Evolutionary conservation across 2,888 invertebrate species (phyloP).

Genomic region (Blera fallax): DNA sequence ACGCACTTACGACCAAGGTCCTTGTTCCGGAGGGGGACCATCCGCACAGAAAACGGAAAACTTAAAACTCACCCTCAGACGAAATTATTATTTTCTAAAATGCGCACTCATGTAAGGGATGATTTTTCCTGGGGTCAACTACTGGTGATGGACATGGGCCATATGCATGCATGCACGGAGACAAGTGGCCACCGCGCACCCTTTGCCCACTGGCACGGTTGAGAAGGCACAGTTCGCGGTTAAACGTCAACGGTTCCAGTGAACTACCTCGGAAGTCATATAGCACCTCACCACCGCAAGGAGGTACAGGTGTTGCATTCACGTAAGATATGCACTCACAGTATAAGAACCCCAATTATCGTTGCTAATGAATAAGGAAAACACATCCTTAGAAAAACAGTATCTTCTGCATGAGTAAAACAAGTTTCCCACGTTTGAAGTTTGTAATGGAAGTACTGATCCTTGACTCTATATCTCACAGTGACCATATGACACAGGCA

Average conservation of each 20-base stretch:
- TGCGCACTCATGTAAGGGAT: constrained; percentile 72
- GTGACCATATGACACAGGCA: constrained; percentile 25
- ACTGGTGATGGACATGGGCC: constrained; percentile 48
- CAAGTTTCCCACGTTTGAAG: constrained; percentile 56
- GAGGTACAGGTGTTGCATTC: constrained; percentile 65
- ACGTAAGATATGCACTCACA: constrained; percentile 49
- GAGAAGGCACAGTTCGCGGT: constrained; percentile 70
- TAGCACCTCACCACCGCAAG: constrained; percentile 68
- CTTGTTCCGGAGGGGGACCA: constrained; percentile 27
- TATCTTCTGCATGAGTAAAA: constrained; percentile 5
- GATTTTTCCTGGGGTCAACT: constrained; percentile 66
- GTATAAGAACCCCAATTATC: constrained; percentile 27
- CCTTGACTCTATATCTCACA: constrained; percentile 56
- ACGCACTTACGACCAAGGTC: constrained; percentile 45
- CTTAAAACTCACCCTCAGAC: constrained; percentile 61
- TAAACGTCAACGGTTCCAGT: constrained; percentile 70
- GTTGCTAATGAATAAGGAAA: constrained; percentile 5
- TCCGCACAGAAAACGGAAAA: constrained; percentile 19
- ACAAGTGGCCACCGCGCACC: constrained; percentile 20
- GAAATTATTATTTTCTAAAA: constrained; percentile 70
- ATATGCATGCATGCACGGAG: constrained; percentile 49
- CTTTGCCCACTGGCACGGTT: constrained; percentile 59
- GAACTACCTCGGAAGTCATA: constrained; percentile 66
- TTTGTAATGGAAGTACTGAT: constrained; percentile 52
- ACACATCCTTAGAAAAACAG: constrained; percentile 17